Evolutionary conservation across 2,113 vertebrate species (phyloP).

Genomic region (Trichomycterus rosablanca): DNA sequence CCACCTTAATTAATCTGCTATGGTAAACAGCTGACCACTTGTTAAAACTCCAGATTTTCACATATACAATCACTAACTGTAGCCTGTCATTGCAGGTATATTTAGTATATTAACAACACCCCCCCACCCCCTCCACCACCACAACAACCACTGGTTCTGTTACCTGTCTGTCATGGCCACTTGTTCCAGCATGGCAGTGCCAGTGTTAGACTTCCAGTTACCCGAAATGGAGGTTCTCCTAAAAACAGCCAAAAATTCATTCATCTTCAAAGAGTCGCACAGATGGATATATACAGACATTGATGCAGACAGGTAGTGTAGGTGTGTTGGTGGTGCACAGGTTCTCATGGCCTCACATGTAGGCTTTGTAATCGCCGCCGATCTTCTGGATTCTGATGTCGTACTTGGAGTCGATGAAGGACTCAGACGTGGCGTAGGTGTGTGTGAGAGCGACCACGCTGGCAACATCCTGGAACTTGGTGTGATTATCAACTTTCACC

Average conservation of each 20-base stretch:
- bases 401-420: conserved; percentile 95
- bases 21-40: too few species aligned
- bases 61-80: too few species aligned
- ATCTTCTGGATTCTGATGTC: conserved; percentile 99
- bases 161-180: conserved; percentile 98
- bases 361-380: conserved; percentile 93
- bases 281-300: too few species aligned
- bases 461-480: conserved; percentile 97
- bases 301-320: too few species aligned
- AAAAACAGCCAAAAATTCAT: conserved; percentile 16
- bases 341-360: too few species aligned
- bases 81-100: too few species aligned
- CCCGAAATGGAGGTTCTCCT: conserved; percentile 99
- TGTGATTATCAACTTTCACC: conserved; percentile 97
- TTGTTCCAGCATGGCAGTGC: conserved; percentile 98
- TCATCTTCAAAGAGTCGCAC: too few species aligned
- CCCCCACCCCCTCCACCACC: too few species aligned
- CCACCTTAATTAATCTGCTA: too few species aligned
- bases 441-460: conserved; percentile 97
- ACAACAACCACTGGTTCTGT: conserved; percentile 27
- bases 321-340: too few species aligned
- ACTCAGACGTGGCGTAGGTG: conserved; percentile 94
- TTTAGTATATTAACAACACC: too few species aligned
- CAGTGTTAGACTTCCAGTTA: conserved; percentile 98
- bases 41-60: too few species aligned